These are phyloP conservation scores for Drosophila setosimentum DNA, from an alignment of 2,888 invertebrate genomes.

Conservation along the genomic window DNA sequence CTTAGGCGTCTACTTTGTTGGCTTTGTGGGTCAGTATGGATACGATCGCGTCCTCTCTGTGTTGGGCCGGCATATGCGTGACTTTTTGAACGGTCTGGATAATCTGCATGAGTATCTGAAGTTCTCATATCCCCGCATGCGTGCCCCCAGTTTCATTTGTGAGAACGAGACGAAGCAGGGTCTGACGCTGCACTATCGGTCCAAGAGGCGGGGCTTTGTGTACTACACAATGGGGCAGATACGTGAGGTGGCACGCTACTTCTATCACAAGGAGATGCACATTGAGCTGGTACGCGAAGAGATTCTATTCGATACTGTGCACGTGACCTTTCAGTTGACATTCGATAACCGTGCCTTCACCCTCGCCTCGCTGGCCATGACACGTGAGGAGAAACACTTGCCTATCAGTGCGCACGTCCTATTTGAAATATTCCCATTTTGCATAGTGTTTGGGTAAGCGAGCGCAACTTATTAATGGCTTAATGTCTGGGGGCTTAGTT, in stretches of 20 bases:
- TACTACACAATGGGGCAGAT: constrained; percentile 99
- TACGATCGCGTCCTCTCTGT: constrained; percentile 96
- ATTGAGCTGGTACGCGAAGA: constrained; percentile 96
- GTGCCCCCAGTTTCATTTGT: constrained; percentile 98
- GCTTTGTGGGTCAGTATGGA: constrained; percentile 97
- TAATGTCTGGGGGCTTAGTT: not conserved
- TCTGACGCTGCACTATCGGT: constrained; percentile 96
- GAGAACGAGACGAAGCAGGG: constrained; percentile 97
- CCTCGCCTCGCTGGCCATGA: constrained; percentile 93
- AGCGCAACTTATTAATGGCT: not conserved
- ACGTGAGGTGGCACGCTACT: constrained; percentile 95
- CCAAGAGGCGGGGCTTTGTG: constrained; percentile 96
- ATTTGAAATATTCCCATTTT: constrained; percentile 99
- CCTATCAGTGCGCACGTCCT: constrained; percentile 95
- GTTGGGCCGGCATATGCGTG: constrained; percentile 96
- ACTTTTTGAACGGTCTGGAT: constrained; percentile 97
- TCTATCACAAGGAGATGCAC: constrained; percentile 97
- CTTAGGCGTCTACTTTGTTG: constrained; percentile 97
- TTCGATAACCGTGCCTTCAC: constrained; percentile 98
- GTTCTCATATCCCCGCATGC: constrained; percentile 95
- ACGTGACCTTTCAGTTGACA: constrained; percentile 96
- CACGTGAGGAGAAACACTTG: constrained; percentile 94
- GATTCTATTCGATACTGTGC: constrained; percentile 94
- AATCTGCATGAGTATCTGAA: constrained; percentile 98
- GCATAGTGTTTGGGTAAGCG: constrained; percentile 96